Base-by-base conservation (phyloP, 2,888 invertebrate species). In the Drepanosiphum platanoidis region DNA sequence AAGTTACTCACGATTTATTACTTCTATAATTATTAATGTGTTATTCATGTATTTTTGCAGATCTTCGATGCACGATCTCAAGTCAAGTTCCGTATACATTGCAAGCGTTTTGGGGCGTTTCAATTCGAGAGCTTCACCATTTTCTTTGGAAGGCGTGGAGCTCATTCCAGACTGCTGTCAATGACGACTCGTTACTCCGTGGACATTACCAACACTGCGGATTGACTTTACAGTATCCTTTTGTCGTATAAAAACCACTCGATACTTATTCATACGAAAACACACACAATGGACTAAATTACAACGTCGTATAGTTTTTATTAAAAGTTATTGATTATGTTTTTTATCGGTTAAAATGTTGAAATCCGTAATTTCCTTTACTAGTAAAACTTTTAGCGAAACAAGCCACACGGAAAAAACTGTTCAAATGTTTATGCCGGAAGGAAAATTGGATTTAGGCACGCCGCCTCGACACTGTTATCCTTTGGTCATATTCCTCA, bases 61-160 rank as follows among this genome's bases (percentile, higher is more conserved):
- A 94, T 89, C 92, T 95, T 74, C 93, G 93, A 89, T 94, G 93
- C 90, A 92, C 92, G 88, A 92, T 94, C 80, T 94, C 94, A 34
- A 95, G 95, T 88, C 94, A 94, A 89, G 94, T 94, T 86, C 92
- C 93, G 86, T 95, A 94, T 90, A 93, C 93, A 89, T 91, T 94
- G 87, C 93, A 94, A 88, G 93, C 93, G 87, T 94, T 94, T 91
- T 95, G 95, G 95, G 95, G 94, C 7, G 94, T 94, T 74, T 94
- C 94, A 52, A 94, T 95, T 87, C 91, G 94, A 87, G 94, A 94
- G 89, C 91, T 95, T 86, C 95, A 95, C 89, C 91, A 93, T 88
- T 94, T 94, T 83, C 91, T 95, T 68, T 95, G 95, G 94, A 92
- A 93, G 82, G 93, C 94, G 0, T 93, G 93, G 93, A 91, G 91